Percentiles rank a stretch among this genome's conserved stretches.
Conservation (phyloP, 2,113 vertebrate species). For the Hemiprocne comata region DNA sequence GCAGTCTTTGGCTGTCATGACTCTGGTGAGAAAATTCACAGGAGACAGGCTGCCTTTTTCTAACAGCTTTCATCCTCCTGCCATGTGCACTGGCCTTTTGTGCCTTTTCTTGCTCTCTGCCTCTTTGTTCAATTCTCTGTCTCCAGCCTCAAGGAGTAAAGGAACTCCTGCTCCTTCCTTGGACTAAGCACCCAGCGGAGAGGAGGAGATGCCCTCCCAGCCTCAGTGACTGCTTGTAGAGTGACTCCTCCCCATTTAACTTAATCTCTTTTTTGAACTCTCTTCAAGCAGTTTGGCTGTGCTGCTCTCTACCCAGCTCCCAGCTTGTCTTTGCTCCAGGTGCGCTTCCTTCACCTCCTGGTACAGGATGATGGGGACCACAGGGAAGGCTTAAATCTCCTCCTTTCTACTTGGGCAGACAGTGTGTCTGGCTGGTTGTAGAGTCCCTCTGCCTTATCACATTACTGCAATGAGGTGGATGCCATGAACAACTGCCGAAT, state of each 20-base stretch:
- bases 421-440: neutral
- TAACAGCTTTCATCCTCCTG: neutral
- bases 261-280: neutral
- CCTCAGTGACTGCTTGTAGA: neutral
- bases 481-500: neutral
- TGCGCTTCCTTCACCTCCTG: neutral
- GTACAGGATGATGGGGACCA: accelerated
- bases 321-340: neutral
- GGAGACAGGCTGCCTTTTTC: neutral
- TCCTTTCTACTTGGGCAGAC: neutral
- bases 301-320: neutral
- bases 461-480: neutral
- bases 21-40: neutral
- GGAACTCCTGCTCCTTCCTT: neutral
- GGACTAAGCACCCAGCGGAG: accelerated
- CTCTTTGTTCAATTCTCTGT: neutral
- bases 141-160: neutral
- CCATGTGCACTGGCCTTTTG: neutral
- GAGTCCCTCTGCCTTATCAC: neutral
- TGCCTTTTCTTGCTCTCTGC: neutral
- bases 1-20: constrained; percentile 15
- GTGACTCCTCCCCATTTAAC: neutral
- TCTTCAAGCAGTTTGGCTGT: neutral
- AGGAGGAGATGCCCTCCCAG: neutral
- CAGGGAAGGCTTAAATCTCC: neutral